Conservation (phyloP, 2,113 vertebrate species). For the Festucalex cinctus region DNA sequence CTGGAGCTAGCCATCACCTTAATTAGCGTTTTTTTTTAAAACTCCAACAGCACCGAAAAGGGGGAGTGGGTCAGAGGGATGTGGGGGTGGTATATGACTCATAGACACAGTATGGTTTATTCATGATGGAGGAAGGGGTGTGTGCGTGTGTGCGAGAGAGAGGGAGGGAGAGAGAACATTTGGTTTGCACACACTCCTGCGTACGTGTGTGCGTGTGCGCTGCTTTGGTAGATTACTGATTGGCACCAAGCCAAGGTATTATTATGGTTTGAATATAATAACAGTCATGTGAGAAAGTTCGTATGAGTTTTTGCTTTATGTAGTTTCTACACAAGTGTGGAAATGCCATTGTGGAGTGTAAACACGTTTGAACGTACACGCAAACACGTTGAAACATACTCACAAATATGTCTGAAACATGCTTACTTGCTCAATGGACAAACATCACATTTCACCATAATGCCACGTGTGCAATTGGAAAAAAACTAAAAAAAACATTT, state of each 20-base stretch:
- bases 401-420: too few relatives aligned
- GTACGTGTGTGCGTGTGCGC: slow-evolving; percentile 22
- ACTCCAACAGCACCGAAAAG: slow-evolving; percentile 65
- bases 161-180: slow-evolving; percentile 43
- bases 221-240: slow-evolving; percentile 57
- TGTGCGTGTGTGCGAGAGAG: slow-evolving; percentile 31
- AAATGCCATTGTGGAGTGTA: too few relatives aligned
- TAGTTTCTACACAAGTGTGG: not conserved
- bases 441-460: too few relatives aligned
- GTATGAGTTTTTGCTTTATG: slow-evolving; percentile 11
- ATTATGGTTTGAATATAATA: slow-evolving; percentile 60
- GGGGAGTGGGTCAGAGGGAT: slow-evolving; percentile 68
- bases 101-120: slow-evolving; percentile 75
- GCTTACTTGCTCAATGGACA: too few relatives aligned
- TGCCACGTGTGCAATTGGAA: too few relatives aligned
- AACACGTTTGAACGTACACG: too few relatives aligned
- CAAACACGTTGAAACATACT: too few relatives aligned
- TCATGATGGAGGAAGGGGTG: slow-evolving; percentile 73
- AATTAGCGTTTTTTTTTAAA: slow-evolving; percentile 69
- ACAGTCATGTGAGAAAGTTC: slow-evolving; percentile 37
- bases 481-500: too few relatives aligned
- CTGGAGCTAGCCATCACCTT: slow-evolving; percentile 73
- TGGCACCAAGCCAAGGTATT: slow-evolving; percentile 65
- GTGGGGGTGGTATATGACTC: slow-evolving; percentile 72
- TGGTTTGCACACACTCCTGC: slow-evolving; percentile 50